Evolutionary conservation across 2,113 vertebrate species (phyloP).

Genomic region (Saimiri boliviensis): DNA sequence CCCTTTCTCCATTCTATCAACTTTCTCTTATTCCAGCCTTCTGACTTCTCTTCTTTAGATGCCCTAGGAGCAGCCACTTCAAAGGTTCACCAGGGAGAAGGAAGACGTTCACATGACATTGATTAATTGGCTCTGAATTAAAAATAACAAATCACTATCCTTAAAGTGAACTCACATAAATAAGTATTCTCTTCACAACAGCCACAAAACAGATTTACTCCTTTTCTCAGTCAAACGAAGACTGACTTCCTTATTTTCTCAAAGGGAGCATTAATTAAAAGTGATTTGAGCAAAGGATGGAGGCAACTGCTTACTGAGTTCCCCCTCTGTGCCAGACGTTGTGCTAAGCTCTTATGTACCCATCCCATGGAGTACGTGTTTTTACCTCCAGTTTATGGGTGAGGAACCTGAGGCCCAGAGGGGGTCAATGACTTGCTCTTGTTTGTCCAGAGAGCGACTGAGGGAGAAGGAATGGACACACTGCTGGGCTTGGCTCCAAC

Average conservation of each 20-base stretch:
- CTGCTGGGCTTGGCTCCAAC: neutral
- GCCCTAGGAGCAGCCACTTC: neutral
- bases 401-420: neutral
- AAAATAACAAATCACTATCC: slow-evolving; percentile 1
- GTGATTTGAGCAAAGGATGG: neutral
- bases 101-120: neutral
- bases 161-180: neutral
- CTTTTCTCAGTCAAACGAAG: neutral
- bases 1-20: neutral
- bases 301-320: neutral
- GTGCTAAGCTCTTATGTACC: neutral
- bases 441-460: neutral
- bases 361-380: accelerated
- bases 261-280: neutral
- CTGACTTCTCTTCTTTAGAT: neutral
- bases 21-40: neutral
- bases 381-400: neutral
- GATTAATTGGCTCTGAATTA: slow-evolving; percentile 1
- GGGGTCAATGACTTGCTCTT: neutral
- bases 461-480: neutral
- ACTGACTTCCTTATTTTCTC: neutral
- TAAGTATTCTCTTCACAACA: neutral
- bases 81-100: neutral
- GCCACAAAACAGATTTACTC: neutral
- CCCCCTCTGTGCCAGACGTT: neutral